Evolutionary conservation across 2,113 vertebrate genomes (phyloP).

Genomic region (Anhinga anhinga): DNA sequence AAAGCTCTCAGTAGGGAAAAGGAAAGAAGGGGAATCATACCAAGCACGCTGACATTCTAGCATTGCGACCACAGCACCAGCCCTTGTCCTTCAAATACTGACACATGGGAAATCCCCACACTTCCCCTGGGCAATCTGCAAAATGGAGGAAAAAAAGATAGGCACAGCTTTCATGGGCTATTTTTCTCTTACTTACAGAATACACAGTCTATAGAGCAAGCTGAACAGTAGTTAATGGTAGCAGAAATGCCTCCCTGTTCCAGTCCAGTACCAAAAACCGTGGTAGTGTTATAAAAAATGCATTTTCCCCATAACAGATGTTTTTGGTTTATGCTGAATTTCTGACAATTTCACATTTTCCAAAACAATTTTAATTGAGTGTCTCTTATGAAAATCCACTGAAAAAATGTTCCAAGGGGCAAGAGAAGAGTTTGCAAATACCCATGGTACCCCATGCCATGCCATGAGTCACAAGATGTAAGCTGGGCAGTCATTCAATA

Average conservation of each 20-base stretch:
- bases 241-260: conserved; percentile 6
- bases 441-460: neutral
- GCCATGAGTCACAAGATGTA: neutral
- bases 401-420: neutral
- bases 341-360: conserved; percentile 30
- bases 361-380: conserved; percentile 45
- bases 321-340: conserved; percentile 13
- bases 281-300: neutral
- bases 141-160: neutral
- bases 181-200: conserved; percentile 29
- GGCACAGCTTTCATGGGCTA: conserved; percentile 8
- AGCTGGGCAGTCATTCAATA: neutral
- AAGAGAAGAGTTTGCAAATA: neutral
- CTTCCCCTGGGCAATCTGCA: conserved; percentile 71
- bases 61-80: conserved; percentile 91
- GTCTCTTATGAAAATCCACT: conserved; percentile 10
- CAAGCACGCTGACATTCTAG: conserved; percentile 97
- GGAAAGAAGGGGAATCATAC: conserved; percentile 73
- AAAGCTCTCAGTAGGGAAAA: conserved; percentile 7
- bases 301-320: conserved; percentile 15
- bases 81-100: conserved; percentile 80
- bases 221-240: conserved; percentile 45
- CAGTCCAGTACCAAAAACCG: conserved; percentile 17
- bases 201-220: neutral
- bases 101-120: conserved; percentile 93